Percentiles rank a stretch among this genome's conserved stretches.
These are phyloP conservation scores for Calliopum simillimum DNA, from an alignment of 2,888 invertebrate species.

Conservation along the genomic window DNA sequence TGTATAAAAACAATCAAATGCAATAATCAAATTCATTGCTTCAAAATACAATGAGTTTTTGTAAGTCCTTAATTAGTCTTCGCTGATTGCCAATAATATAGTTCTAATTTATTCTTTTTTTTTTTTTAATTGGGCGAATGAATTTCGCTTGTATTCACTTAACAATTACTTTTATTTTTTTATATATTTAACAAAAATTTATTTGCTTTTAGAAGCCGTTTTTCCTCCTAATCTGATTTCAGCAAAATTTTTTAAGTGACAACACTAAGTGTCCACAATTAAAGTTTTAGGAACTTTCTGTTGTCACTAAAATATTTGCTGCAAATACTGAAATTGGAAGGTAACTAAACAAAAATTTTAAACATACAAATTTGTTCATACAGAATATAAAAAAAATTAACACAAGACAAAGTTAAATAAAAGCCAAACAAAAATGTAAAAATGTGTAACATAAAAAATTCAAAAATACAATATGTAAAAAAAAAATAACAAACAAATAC, in stretches of 20 bases:
- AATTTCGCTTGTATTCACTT: slow-evolving; percentile 1
- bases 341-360: not conserved
- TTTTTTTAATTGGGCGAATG: not conserved
- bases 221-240: not conserved
- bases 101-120: not conserved
- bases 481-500: slow-evolving; percentile 43
- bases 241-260: too few species aligned
- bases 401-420: slow-evolving; percentile 33
- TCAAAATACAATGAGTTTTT: slow-evolving; percentile 34
- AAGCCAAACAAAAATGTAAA: slow-evolving; percentile 42
- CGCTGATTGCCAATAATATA: slow-evolving; percentile 49
- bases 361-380: slow-evolving; percentile 43
- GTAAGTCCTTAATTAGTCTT: slow-evolving; percentile 50
- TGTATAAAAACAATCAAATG: slow-evolving; percentile 24
- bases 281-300: not conserved
- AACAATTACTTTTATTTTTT: slow-evolving; percentile 33
- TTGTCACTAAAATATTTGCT: not conserved
- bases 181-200: slow-evolving; percentile 39
- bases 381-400: slow-evolving; percentile 43
- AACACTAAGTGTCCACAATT: not conserved
- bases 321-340: too few species aligned
- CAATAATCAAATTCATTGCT: slow-evolving; percentile 32
- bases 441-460: slow-evolving; percentile 40
- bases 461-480: slow-evolving; percentile 38
- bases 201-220: slow-evolving; percentile 7